phyloP scores from a whole-genome alignment of 2,888 invertebrate genomes.

The Cancer borealis region DNA sequence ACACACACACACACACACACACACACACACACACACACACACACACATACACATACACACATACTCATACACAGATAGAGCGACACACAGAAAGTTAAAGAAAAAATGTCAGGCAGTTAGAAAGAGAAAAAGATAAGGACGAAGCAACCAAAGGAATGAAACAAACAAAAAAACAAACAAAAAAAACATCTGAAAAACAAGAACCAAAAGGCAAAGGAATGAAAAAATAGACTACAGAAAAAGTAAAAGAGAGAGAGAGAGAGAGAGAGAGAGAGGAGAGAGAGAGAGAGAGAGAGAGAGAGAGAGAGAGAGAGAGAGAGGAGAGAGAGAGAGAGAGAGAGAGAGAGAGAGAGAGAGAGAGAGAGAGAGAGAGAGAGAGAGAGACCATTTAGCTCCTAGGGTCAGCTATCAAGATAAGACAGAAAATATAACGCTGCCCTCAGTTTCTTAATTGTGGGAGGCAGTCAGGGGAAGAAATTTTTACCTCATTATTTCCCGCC shows the following conservation, averaged over 20 bases:
- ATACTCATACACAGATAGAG: neutral
- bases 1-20: neutral
- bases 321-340: constrained; percentile 26
- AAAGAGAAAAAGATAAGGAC: neutral
- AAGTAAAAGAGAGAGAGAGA: neutral
- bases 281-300: neutral
- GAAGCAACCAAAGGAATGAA: neutral
- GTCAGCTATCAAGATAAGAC: neutral
- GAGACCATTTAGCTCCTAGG: neutral
- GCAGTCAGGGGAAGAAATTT: constrained; percentile 8
- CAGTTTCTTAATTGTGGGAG: constrained; percentile 16
- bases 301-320: neutral
- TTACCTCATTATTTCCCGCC: neutral
- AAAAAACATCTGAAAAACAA: neutral
- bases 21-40: neutral
- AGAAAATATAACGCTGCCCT: constrained; percentile 6
- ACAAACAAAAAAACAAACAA: neutral
- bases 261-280: neutral
- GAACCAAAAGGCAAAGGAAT: too few relatives aligned
- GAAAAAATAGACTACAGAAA: neutral
- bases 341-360: neutral
- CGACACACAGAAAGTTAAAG: neutral
- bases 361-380: neutral
- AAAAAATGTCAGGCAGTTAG: neutral
- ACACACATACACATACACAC: too few relatives aligned